Evolutionary conservation across 2,797 vertebrate species (phyloP).

Genomic region (Molossus molossus): DNA sequence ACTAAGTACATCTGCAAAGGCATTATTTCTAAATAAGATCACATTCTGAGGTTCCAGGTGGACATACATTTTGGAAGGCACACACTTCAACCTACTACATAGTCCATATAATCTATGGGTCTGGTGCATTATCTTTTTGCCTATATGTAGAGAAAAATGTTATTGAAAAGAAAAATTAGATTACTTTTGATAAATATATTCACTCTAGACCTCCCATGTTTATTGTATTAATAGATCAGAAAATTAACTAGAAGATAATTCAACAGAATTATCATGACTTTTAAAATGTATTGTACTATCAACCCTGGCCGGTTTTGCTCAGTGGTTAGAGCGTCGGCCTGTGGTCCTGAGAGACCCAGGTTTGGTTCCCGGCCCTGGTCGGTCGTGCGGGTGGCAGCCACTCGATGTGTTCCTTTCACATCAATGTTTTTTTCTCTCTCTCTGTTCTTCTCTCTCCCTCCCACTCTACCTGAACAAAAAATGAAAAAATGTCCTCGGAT

Average conservation of each 20-base stretch:
- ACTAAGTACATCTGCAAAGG: not conserved
- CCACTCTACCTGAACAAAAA: too few species aligned
- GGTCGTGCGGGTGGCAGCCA: too few species aligned
- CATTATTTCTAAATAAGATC: not conserved
- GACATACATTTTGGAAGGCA: not conserved
- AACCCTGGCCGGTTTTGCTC: not conserved
- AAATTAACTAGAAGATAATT: not conserved
- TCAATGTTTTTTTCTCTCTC: too few species aligned
- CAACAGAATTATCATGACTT: not conserved
- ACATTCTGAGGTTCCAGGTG: not conserved
- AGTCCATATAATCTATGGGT: not conserved
- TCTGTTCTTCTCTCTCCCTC: too few species aligned
- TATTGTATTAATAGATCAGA: not conserved
- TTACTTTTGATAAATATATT: not conserved
- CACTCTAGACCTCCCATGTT: not conserved
- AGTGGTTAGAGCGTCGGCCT: too few species aligned
- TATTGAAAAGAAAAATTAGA: conserved; percentile 33
- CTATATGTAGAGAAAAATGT: not conserved
- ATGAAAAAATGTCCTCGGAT: too few species aligned
- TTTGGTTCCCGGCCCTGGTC: too few species aligned
- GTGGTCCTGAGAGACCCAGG: too few species aligned
- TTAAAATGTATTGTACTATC: not conserved
- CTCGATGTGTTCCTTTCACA: too few species aligned
- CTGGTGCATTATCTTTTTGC: not conserved
- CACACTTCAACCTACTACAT: not conserved